These are phyloP conservation scores for Meandrina meandrites DNA, from an alignment of 92 coral and sea anemone species.

Conservation along the genomic window DNA sequence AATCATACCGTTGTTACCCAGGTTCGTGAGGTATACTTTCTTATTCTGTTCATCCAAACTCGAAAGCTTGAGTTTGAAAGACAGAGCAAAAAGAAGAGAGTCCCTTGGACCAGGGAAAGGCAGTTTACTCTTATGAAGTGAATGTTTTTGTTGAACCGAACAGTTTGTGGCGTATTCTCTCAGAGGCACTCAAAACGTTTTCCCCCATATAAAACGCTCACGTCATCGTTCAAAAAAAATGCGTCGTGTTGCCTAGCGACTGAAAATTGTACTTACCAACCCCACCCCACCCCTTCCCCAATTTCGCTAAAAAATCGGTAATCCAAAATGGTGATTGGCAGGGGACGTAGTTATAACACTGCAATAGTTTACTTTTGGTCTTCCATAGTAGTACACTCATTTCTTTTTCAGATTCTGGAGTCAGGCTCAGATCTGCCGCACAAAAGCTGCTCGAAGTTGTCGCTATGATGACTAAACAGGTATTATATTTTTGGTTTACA, in stretches of 20 bases:
- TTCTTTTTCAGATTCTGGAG: constrained; percentile 68
- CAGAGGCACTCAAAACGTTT: neutral
- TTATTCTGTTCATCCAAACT: neutral
- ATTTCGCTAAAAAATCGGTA: no score
- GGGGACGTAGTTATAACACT: neutral
- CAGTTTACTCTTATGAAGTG: no score
- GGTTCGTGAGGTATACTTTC: no score
- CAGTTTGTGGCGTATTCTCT: neutral
- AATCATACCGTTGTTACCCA: no score
- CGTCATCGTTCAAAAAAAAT: neutral
- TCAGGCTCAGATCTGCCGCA: constrained; percentile 83
- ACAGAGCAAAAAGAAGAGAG: no score
- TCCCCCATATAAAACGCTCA: neutral
- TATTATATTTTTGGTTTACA: neutral
- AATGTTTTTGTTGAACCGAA: no score
- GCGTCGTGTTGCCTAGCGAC: no score
- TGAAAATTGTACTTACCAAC: neutral
- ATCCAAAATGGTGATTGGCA: neutral
- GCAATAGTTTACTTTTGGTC: no score
- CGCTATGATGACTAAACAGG: constrained; percentile 89
- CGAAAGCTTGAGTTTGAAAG: no score
- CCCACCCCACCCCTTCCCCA: neutral
- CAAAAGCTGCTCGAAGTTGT: constrained; percentile 92
- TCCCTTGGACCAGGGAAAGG: neutral
- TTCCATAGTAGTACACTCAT: neutral